Evolutionary conservation across 2,113 vertebrate genomes (phyloP).

Genomic region (Sterrhoptilus dennistouni): DNA sequence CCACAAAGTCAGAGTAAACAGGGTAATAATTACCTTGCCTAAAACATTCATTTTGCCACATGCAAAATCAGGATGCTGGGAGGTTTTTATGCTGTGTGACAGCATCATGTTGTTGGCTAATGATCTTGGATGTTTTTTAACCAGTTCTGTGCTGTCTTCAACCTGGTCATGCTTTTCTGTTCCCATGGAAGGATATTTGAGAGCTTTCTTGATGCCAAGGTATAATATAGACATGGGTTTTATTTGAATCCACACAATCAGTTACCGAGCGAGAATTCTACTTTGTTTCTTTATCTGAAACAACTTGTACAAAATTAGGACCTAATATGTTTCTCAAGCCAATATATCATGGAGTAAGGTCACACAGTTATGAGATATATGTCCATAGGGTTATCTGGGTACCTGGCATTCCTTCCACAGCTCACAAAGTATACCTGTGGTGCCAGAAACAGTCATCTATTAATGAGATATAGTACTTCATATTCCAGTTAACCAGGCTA

Average conservation of each 20-base stretch:
- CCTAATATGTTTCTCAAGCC: not conserved
- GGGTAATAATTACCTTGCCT: not conserved
- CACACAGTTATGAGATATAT: not conserved
- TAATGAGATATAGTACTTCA: not conserved
- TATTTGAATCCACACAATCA: not conserved
- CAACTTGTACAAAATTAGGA: not conserved
- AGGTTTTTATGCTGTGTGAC: not conserved
- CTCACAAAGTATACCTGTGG: not conserved
- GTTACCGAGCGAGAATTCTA: not conserved
- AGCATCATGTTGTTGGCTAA: not conserved
- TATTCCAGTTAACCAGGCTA: not conserved
- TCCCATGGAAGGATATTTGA: not conserved
- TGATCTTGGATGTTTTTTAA: not conserved
- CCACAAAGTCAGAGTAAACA: not conserved
- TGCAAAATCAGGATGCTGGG: not conserved
- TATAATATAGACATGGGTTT: not conserved
- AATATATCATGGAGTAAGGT: not conserved
- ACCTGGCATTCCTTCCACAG: not conserved
- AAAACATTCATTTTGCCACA: not conserved
- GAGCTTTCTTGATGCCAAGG: not conserved
- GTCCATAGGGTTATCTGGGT: not conserved
- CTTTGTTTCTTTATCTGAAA: not conserved
- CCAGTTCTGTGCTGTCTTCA: not conserved
- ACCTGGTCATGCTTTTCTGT: not conserved
- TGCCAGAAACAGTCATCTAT: not conserved